Conservation (phyloP, 2,113 vertebrate species). For the Ornithorhynchus anatinus region DNA sequence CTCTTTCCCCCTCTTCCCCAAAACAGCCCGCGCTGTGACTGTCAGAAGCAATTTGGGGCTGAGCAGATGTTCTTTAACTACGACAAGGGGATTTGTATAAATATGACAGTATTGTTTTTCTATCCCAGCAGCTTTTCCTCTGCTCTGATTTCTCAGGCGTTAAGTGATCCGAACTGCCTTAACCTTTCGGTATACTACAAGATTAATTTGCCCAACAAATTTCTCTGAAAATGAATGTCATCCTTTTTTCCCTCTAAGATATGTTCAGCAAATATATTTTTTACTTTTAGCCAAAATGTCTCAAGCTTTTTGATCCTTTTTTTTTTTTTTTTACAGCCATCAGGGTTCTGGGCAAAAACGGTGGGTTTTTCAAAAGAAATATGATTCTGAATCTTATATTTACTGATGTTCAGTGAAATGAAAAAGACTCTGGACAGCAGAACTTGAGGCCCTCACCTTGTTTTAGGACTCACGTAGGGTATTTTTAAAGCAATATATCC, state of each 20-base stretch:
- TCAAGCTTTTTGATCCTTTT: not conserved
- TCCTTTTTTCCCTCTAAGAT: conserved; percentile 9
- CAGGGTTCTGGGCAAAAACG: no score
- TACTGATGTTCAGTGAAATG: no score
- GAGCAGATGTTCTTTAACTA: not conserved
- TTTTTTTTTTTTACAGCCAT: no score
- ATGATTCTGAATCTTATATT: no score
- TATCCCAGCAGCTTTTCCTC: not conserved
- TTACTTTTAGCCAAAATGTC: conserved; percentile 4
- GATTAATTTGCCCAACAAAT: conserved; percentile 21
- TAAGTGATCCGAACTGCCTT: conserved; percentile 17
- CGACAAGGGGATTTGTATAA: conserved; percentile 17
- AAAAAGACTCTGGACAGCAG: no score
- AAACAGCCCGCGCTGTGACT: not conserved
- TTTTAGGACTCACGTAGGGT: no score
- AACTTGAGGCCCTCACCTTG: no score
- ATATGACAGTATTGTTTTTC: not conserved
- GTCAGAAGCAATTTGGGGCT: conserved; percentile 4
- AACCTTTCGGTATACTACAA: not conserved
- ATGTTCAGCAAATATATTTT: conserved; percentile 33
- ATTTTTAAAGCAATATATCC: no score
- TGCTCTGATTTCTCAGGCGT: not conserved
- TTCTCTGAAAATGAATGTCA: conserved; percentile 42
- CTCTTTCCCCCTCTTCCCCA: rapidly evolving
- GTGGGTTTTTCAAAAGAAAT: no score